phyloP scores from a whole-genome alignment of 2,797 vertebrate genomes.

The Emys orbicularis region DNA sequence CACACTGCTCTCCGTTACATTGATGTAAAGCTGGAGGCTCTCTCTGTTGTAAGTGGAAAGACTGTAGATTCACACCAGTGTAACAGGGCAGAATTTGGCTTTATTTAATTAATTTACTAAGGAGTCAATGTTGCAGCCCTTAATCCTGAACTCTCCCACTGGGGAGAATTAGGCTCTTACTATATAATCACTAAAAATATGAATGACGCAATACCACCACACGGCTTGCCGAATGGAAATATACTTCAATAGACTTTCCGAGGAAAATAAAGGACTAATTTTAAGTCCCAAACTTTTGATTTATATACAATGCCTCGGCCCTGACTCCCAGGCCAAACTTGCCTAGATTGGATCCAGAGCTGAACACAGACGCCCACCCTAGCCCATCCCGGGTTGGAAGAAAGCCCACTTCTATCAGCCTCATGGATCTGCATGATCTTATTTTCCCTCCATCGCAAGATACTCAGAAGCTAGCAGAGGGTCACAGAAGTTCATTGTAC shows the following conservation, averaged over 20 bases:
- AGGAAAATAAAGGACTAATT: background rate
- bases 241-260: background rate
- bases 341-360: rapidly evolving
- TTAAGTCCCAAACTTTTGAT: background rate
- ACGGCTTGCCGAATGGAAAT: background rate
- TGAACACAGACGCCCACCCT: background rate
- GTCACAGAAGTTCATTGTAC: background rate
- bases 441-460: rapidly evolving
- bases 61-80: background rate
- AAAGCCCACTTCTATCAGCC: rapidly evolving
- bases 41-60: background rate
- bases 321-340: background rate
- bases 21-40: background rate
- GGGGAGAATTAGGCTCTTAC: background rate
- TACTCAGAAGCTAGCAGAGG: background rate
- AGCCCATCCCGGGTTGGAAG: background rate
- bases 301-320: background rate
- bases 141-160: background rate
- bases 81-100: background rate
- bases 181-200: background rate
- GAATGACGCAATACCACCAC: background rate
- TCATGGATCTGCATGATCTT: rapidly evolving
- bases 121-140: background rate
- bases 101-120: background rate
- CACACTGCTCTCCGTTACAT: background rate